Percentiles rank a stretch among this genome's conserved stretches.
These are phyloP conservation scores for Leptopterna dolabrata DNA, from an alignment of 2,888 invertebrate species.

Conservation along the genomic window DNA sequence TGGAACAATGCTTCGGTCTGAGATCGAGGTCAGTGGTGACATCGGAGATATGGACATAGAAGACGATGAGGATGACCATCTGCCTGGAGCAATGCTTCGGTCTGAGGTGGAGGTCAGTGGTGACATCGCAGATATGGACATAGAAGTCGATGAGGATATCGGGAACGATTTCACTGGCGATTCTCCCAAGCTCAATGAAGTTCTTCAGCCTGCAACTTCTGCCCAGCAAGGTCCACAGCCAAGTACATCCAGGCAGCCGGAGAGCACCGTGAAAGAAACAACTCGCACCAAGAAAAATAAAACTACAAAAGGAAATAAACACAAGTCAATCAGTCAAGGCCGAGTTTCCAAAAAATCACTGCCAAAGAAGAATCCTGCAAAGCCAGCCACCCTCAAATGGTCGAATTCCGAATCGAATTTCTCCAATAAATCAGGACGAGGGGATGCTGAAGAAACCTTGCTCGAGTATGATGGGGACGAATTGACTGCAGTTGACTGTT, in stretches of 20 bases:
- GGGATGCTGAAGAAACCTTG: neutral
- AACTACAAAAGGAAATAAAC: neutral
- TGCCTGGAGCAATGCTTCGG: slow-evolving; percentile 16
- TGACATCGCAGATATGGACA: neutral
- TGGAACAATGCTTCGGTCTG: slow-evolving; percentile 16
- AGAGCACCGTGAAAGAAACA: neutral
- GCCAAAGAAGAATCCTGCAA: neutral
- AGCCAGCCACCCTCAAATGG: neutral
- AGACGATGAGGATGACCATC: slow-evolving; percentile 34
- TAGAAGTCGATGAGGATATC: too few species aligned
- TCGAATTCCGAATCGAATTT: slow-evolving; percentile 4
- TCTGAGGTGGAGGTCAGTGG: slow-evolving; percentile 39
- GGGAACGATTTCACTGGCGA: too few species aligned
- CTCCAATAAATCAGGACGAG: neutral
- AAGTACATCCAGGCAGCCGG: too few species aligned
- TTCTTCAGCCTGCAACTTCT: too few species aligned
- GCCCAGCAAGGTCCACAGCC: too few species aligned
- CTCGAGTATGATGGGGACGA: neutral
- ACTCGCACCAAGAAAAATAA: neutral
- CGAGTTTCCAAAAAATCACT: neutral
- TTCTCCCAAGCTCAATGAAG: too few species aligned
- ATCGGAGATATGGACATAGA: slow-evolving; percentile 21
- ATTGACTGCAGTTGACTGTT: slow-evolving; percentile 19
- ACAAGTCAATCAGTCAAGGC: neutral
- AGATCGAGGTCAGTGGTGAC: slow-evolving; percentile 28